Evolutionary conservation across 53 echinoderm and acorn worm species (phyloP).

Genomic region (Luidia sarsii): DNA sequence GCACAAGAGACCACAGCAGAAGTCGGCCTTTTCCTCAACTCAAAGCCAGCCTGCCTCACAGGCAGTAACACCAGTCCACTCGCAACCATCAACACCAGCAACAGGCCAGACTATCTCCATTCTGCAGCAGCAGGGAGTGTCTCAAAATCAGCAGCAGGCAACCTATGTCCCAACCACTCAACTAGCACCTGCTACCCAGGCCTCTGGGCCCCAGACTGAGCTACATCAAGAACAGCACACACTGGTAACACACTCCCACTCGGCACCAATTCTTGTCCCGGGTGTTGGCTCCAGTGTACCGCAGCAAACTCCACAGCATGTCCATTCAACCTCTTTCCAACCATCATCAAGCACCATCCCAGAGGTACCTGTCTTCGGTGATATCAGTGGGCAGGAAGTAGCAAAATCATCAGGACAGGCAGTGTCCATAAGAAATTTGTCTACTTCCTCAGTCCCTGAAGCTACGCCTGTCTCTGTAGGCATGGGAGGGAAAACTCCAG

Average conservation of each 20-base stretch:
- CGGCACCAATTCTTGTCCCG: constrained; percentile 31
- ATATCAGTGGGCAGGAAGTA: constrained; percentile 13
- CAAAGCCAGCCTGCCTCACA: constrained; percentile 46
- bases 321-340: constrained; percentile 31
- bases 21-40: constrained; percentile 54
- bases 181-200: constrained; percentile 19
- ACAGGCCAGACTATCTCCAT: neutral
- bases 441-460: neutral
- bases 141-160: constrained; percentile 34
- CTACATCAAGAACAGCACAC: constrained; percentile 40
- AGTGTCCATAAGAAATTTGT: neutral
- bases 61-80: constrained; percentile 41
- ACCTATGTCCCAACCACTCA: neutral
- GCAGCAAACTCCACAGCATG: constrained; percentile 12
- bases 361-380: constrained; percentile 6
- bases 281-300: neutral
- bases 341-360: neutral
- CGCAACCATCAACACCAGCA: constrained; percentile 52
- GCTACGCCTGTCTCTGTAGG: neutral
- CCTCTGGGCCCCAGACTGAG: constrained; percentile 4
- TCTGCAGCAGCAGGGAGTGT: constrained; percentile 1
- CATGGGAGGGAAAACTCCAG: neutral
- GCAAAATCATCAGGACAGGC: neutral
- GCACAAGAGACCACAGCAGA: constrained; percentile 71
- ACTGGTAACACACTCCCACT: constrained; percentile 32